phyloP scores from a whole-genome alignment of 2,888 invertebrate genomes.

The Elysia crispata region DNA sequence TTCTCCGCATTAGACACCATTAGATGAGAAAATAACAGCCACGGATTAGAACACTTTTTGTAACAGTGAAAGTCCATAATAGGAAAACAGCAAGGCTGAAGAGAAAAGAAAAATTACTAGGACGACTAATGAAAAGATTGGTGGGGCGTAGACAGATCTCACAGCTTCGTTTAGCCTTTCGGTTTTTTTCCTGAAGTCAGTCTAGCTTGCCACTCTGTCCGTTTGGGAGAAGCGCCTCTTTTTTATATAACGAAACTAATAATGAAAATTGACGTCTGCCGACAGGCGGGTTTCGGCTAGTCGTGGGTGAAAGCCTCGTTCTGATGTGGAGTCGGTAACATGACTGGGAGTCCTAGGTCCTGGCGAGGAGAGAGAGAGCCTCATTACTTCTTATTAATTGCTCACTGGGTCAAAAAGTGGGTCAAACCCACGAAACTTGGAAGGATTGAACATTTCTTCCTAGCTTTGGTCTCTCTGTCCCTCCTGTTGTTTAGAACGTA shows the following conservation, averaged over 20 bases:
- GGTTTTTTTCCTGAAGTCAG: no score
- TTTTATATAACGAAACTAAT: slow-evolving; percentile 42
- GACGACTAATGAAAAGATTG: no score
- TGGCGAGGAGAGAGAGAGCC: neutral
- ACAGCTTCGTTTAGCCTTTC: no score
- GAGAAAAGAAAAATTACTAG: neutral
- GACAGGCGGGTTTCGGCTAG: slow-evolving; percentile 26
- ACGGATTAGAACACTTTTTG: no score
- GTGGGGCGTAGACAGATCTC: no score
- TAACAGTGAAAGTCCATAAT: slow-evolving; percentile 9
- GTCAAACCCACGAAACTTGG: neutral
- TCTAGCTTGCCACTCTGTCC: no score
- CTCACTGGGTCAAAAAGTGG: slow-evolving; percentile 39
- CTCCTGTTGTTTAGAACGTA: no score
- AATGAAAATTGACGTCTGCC: slow-evolving; percentile 38
- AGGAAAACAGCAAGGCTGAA: neutral
- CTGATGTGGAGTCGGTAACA: slow-evolving; percentile 30
- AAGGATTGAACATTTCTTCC: no score
- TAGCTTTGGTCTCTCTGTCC: no score
- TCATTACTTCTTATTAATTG: slow-evolving; percentile 46
- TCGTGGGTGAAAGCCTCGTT: slow-evolving; percentile 39
- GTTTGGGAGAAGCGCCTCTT: neutral
- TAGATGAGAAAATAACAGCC: no score
- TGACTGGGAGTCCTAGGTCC: no score
- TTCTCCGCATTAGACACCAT: no score